Evolutionary conservation across 2,113 vertebrate species (phyloP).

Genomic region (Triplophysa tibetana): DNA sequence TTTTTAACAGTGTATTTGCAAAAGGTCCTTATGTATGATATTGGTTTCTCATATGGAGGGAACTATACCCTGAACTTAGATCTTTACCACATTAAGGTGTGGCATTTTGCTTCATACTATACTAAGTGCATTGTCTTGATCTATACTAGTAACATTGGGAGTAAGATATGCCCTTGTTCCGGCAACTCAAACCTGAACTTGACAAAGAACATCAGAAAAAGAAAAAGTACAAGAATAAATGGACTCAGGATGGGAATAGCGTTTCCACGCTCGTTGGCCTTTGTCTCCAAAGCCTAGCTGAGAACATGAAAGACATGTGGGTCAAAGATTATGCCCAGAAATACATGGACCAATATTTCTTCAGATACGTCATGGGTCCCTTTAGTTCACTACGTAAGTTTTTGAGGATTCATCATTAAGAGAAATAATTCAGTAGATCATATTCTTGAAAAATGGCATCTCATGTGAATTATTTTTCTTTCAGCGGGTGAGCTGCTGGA

Average conservation of each 20-base stretch:
- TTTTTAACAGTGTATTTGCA: neutral
- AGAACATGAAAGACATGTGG: constrained; percentile 82
- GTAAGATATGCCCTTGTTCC: constrained; percentile 52
- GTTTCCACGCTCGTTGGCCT: constrained; percentile 60
- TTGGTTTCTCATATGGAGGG: neutral
- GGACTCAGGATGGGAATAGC: constrained; percentile 32
- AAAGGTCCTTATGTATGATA: neutral
- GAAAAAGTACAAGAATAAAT: neutral
- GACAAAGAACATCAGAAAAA: constrained; percentile 7
- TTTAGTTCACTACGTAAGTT: constrained; percentile 81
- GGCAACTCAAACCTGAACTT: constrained; percentile 2
- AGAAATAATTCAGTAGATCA: neutral
- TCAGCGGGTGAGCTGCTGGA: constrained; percentile 72
- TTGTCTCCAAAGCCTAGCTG: constrained; percentile 76
- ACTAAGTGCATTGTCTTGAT: neutral
- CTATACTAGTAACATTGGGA: neutral
- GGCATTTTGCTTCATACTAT: neutral
- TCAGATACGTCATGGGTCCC: constrained; percentile 82
- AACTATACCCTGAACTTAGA: neutral
- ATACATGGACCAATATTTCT: constrained; percentile 79
- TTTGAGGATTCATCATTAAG: neutral
- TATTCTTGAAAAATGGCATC: neutral
- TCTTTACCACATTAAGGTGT: neutral
- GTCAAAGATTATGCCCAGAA: constrained; percentile 78
- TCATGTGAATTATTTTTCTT: neutral